These are phyloP conservation scores for Steinernema feltiae DNA, from an alignment of 1,140 invertebrate species.

Conservation along the genomic window DNA sequence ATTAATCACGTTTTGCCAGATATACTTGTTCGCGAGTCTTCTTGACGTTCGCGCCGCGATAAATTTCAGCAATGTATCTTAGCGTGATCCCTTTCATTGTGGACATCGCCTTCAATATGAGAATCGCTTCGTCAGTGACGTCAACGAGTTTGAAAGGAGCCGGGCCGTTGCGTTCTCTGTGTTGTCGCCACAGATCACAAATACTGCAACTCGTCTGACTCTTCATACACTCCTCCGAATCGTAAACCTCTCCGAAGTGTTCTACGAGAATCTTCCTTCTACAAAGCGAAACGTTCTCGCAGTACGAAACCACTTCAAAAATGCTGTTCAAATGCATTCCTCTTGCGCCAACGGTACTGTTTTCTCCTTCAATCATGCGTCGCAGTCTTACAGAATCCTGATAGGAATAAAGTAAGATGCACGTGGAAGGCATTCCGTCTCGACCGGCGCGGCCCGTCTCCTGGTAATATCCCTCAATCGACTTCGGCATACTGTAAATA, in stretches of 20 bases:
- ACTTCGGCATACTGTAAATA: constrained; percentile 81
- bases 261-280: constrained; percentile 45
- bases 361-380: constrained; percentile 35
- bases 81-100: constrained; percentile 29
- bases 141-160: constrained; percentile 35
- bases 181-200: constrained; percentile 16
- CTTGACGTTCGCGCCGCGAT: constrained; percentile 26
- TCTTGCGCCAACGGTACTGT: constrained; percentile 29
- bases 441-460: constrained; percentile 90
- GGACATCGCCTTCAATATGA: constrained; percentile 23
- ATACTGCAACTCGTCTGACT: constrained; percentile 26
- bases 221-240: constrained; percentile 27
- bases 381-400: constrained; percentile 32
- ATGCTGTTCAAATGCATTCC: constrained; percentile 40
- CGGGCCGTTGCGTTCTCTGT: constrained; percentile 6
- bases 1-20: too few relatives aligned
- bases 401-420: constrained; percentile 37
- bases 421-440: constrained; percentile 58
- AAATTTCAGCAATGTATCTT: constrained; percentile 33
- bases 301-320: constrained; percentile 37
- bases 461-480: constrained; percentile 94
- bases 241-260: constrained; percentile 48
- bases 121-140: constrained; percentile 22
- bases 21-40: constrained; percentile 28
- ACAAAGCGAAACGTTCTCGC: constrained; percentile 44